These are phyloP conservation scores for Genyomyrus donnyi DNA, from an alignment of 2,113 vertebrate species.

Conservation along the genomic window DNA sequence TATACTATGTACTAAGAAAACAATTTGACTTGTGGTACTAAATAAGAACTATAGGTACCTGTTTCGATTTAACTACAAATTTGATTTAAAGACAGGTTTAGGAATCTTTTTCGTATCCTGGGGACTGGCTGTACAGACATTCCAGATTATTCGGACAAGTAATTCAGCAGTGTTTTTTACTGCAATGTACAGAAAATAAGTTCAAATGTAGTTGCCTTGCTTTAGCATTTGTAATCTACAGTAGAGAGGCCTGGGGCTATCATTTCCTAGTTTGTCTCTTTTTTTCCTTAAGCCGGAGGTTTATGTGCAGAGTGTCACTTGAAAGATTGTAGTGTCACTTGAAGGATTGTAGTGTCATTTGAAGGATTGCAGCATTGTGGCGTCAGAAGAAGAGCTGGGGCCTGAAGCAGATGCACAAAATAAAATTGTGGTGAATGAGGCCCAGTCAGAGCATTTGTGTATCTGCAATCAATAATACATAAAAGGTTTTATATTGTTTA, in stretches of 20 bases:
- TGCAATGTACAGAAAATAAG: not conserved
- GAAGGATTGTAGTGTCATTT: not conserved
- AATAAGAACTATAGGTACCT: not conserved
- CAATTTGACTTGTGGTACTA: not conserved
- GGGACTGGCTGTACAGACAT: too few species aligned
- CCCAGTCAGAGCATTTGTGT: not conserved
- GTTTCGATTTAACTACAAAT: not conserved
- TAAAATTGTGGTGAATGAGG: not conserved
- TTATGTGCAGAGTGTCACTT: not conserved
- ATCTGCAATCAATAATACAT: not conserved
- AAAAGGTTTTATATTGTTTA: not conserved
- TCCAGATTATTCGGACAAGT: too few species aligned
- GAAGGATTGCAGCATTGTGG: not conserved
- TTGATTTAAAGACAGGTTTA: not conserved
- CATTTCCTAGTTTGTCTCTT: not conserved
- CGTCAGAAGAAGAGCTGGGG: not conserved
- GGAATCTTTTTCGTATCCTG: too few species aligned
- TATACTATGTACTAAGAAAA: too few species aligned
- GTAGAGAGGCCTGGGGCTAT: too few species aligned
- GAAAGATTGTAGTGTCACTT: not conserved
- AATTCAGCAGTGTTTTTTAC: not conserved
- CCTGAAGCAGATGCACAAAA: not conserved
- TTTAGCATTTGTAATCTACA: not conserved
- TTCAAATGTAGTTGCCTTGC: not conserved
- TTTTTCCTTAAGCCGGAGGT: not conserved